These are phyloP conservation scores for Amphiura filiformis DNA, from an alignment of 35 echinoderm and acorn worm genomes.

Conservation along the genomic window DNA sequence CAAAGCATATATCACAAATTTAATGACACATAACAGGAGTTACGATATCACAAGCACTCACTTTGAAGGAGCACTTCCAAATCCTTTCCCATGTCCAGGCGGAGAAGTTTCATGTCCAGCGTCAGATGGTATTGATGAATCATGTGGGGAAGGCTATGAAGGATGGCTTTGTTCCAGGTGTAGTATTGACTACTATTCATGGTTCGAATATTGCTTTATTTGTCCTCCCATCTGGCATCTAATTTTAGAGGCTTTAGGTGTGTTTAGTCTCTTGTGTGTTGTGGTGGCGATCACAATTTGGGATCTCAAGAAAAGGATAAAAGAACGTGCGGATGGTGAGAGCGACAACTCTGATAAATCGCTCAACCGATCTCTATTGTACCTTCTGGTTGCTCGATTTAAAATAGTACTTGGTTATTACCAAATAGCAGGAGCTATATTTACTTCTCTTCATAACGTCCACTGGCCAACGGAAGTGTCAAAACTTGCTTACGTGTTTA, in stretches of 20 bases:
- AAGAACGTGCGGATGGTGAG: too few relatives aligned
- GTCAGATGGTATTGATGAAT: neutral
- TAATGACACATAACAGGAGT: neutral
- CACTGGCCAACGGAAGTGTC: conserved; percentile 4
- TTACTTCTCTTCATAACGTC: conserved; percentile 27
- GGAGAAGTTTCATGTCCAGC: neutral
- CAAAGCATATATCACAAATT: conserved; percentile 1
- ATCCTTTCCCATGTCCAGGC: conserved; percentile 13
- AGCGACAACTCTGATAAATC: too few relatives aligned
- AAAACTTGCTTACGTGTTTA: conserved; percentile 13
- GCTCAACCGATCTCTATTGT: neutral
- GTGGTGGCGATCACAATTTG: neutral
- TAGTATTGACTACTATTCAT: neutral
- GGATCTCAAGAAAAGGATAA: conserved; percentile 8
- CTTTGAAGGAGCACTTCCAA: conserved; percentile 12
- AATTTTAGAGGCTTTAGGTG: neutral
- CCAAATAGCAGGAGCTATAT: conserved; percentile 33
- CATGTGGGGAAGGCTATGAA: conserved; percentile 25
- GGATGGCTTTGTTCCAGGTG: conserved; percentile 44
- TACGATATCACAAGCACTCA: neutral
- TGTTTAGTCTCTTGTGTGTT: neutral
- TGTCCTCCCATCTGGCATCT: conserved; percentile 19
- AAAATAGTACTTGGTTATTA: conserved; percentile 46
- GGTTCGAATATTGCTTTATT: neutral
- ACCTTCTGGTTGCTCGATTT: neutral